Evolutionary conservation across 2,797 vertebrate species (phyloP).

Genomic region (Coilia nasus): DNA sequence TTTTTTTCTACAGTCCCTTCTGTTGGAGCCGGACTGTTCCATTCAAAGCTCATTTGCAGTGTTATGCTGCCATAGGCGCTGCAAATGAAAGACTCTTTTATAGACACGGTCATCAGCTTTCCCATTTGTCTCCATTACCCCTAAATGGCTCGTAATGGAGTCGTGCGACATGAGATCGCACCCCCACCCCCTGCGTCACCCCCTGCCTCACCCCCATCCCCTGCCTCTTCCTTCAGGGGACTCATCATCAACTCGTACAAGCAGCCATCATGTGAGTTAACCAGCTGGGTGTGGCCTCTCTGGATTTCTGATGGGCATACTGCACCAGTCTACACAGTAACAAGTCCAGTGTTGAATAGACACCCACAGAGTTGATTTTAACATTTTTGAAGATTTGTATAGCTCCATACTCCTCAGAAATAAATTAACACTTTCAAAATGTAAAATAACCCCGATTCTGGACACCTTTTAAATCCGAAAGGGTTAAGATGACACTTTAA

Average conservation of each 20-base stretch:
- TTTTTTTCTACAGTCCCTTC: neutral
- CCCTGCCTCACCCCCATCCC: neutral
- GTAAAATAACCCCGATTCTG: too few species aligned
- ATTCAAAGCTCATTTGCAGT: conserved; percentile 21
- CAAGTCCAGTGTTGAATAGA: too few species aligned
- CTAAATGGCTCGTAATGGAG: conserved; percentile 40
- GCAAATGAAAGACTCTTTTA: conserved; percentile 24
- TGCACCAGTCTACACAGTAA: neutral
- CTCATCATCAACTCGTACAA: conserved; percentile 32
- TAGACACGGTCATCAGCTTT: conserved; percentile 16
- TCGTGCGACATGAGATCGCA: conserved; percentile 25
- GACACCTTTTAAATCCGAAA: too few species aligned
- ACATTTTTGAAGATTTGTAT: too few species aligned
- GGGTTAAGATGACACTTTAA: too few species aligned
- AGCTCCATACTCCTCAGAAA: too few species aligned
- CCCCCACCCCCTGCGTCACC: neutral
- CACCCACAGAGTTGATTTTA: too few species aligned
- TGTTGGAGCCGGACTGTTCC: neutral
- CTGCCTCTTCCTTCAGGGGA: conserved; percentile 8
- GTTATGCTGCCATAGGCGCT: conserved; percentile 10
- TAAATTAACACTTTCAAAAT: too few species aligned
- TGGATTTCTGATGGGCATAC: conserved; percentile 31
- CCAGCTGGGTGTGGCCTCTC: conserved; percentile 35
- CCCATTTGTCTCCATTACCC: conserved; percentile 42
- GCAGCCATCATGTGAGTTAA: conserved; percentile 24